These are phyloP conservation scores for Nomia melanderi DNA, from an alignment of 1,140 invertebrate genomes.

Conservation along the genomic window DNA sequence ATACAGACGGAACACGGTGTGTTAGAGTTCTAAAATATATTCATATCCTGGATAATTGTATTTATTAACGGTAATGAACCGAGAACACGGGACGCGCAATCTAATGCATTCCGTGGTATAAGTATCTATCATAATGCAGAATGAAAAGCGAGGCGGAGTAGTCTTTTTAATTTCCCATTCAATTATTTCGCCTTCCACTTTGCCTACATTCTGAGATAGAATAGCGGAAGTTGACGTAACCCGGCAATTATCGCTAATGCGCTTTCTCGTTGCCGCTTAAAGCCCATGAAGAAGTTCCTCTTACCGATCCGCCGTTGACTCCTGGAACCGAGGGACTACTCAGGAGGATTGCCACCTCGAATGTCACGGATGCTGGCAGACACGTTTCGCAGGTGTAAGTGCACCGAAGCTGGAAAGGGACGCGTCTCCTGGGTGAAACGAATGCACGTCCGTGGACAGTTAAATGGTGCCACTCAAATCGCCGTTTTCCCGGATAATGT, in stretches of 20 bases:
- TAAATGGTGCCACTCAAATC: slow-evolving; percentile 22
- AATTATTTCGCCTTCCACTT: slow-evolving; percentile 41
- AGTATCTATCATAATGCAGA: neutral
- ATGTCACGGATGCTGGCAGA: slow-evolving; percentile 50
- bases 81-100: no score
- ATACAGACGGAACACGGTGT: no score
- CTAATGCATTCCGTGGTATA: no score
- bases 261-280: slow-evolving; percentile 57
- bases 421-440: slow-evolving; percentile 10
- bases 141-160: neutral
- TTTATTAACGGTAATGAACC: no score
- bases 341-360: slow-evolving; percentile 59
- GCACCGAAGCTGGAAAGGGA: slow-evolving; percentile 29
- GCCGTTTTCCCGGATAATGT: neutral
- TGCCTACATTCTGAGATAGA: slow-evolving; percentile 30
- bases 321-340: slow-evolving; percentile 53
- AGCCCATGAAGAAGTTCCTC: slow-evolving; percentile 53
- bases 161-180: slow-evolving; percentile 48
- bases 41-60: no score
- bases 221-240: slow-evolving; percentile 48
- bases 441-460: neutral
- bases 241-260: slow-evolving; percentile 63
- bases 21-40: no score
- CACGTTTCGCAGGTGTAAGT: slow-evolving; percentile 37
- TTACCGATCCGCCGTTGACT: slow-evolving; percentile 32